These are phyloP conservation scores for Alces alces DNA, from an alignment of 2,113 vertebrate species.

Conservation along the genomic window DNA sequence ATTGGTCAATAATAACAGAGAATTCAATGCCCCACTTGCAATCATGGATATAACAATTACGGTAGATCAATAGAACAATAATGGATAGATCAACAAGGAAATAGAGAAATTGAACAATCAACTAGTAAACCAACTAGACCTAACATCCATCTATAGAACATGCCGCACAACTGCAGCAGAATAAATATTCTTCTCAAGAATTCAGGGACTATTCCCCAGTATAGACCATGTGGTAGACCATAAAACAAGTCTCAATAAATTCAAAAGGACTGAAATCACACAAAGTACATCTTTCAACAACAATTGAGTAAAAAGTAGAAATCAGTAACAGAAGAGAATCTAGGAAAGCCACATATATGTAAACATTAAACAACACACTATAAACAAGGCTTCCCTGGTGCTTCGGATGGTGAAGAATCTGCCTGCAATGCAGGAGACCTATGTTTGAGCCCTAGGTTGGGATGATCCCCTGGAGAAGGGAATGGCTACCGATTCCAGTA, in stretches of 20 bases:
- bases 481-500: neutral
- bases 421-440: neutral
- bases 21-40: neutral
- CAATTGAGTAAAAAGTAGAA: neutral
- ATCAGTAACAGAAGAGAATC: neutral
- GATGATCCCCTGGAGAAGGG: neutral
- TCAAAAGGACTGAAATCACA: neutral
- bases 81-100: neutral
- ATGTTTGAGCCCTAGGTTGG: neutral
- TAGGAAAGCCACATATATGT: neutral
- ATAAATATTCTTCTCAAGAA: neutral
- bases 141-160: neutral
- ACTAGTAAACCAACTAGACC: neutral
- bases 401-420: neutral
- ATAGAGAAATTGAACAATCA: neutral
- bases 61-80: neutral
- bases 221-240: neutral
- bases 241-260: neutral
- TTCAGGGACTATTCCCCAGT: neutral
- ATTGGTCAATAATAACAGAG: neutral
- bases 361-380: neutral
- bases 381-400: neutral
- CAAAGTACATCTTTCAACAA: neutral
- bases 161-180: neutral
- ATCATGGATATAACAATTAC: neutral